Evolutionary conservation across 1,140 invertebrate genomes (phyloP), one percentile per base, ranked within the genome.

Genomic region (Anoplophora glabripennis): DNA sequence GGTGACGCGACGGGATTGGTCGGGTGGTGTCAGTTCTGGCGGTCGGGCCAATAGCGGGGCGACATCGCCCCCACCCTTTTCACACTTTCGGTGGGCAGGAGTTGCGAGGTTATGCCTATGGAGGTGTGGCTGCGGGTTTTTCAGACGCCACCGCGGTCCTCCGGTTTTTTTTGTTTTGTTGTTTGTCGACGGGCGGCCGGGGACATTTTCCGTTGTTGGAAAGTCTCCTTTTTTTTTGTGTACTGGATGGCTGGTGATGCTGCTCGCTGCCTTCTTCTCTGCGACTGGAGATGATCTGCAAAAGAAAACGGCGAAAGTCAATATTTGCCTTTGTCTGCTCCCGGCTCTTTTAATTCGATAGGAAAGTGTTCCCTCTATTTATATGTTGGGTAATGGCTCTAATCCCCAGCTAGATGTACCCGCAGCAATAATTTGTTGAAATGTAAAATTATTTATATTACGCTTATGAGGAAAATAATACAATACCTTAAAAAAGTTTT

Each of bases 51-150:
- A 72, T 72, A 58, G 62, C 15, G 17, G 36, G 68, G 72, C 72
- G 71, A 68, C 67, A 71, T 65, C 59, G 48, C 66, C 67, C 72
- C 72, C 72, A 66, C 72, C 61, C 59, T 68, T 72, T 72, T 72
- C 69, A 71, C 72, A 72, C 70, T 67, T 71, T 53, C 52, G 64
- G 72, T 71, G 71, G 72, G 72, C 68, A 59, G 70, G 72, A 69
- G 69, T 68, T 67, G 64, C 59, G 62, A 59, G 67, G 72, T 73
- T 72, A 73, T 70, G 70, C 72, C 72, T 73, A 65, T 59, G 55
- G 64, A 72, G 72, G 72, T 70, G 72, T 72, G 71, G 64, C 69
- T 67, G 47, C 56, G 52, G 66, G 57, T 68, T 70, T 68, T 70
- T 64, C 37, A 54, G 52, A 54, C 53, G 59, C 64, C 67, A 60